Evolutionary conservation across 2,113 vertebrate species (phyloP).

Genomic region (Clarias gariepinus): DNA sequence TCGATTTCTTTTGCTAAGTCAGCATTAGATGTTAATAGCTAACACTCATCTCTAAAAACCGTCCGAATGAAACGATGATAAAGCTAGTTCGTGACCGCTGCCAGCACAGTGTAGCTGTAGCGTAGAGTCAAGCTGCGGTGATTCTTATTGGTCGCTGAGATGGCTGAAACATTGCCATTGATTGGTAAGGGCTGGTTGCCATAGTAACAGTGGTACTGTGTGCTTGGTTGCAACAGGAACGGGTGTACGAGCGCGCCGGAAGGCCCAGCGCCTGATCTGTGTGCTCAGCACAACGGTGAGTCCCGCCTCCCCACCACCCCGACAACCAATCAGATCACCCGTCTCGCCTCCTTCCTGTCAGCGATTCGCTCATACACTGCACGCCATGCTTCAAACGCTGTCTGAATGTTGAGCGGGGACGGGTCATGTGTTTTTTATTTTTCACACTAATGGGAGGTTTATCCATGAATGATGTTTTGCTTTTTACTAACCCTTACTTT

Average conservation of each 20-base stretch:
- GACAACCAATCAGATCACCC: constrained; percentile 25
- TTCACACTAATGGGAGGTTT: not conserved
- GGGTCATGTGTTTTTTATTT: not conserved
- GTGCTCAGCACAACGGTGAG: constrained; percentile 71
- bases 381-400: not conserved
- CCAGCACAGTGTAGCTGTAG: not conserved
- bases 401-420: not conserved
- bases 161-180: not conserved
- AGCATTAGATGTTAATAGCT: too few species aligned
- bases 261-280: constrained; percentile 58
- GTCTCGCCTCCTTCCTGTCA: not conserved
- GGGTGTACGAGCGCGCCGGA: constrained; percentile 59
- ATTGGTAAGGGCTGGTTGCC: constrained; percentile 46
- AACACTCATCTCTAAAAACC: too few species aligned
- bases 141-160: not conserved
- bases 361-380: not conserved
- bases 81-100: too few species aligned
- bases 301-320: constrained; percentile 61
- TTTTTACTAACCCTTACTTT: constrained; percentile 17
- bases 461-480: not conserved
- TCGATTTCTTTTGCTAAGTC: not conserved
- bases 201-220: constrained; percentile 64
- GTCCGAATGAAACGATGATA: too few species aligned
- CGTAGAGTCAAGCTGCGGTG: not conserved
- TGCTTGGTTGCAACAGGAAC: constrained; percentile 73